Conservation (phyloP, 1,140 invertebrate species). For the Psilanteris sp. region DNA sequence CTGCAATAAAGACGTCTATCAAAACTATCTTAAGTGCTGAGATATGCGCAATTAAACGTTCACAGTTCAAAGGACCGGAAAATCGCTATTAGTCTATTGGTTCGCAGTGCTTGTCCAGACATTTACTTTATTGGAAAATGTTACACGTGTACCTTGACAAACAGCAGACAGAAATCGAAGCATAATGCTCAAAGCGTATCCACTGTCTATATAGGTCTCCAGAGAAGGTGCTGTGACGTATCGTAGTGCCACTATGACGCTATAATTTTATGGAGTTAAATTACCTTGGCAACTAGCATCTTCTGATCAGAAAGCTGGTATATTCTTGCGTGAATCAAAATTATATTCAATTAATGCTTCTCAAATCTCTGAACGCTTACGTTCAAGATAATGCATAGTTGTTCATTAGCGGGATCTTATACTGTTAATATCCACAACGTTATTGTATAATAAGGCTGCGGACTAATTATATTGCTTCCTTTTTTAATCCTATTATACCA, state of each 20-base stretch:
- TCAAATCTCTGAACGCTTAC: no score
- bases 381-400: no score
- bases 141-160: conserved; percentile 41
- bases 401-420: no score
- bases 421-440: no score
- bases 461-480: no score
- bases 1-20: conserved; percentile 5
- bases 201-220: conserved; percentile 38
- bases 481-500: no score
- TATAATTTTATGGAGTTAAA: conserved; percentile 51
- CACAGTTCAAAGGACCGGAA: conserved; percentile 53
- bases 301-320: conserved; percentile 37
- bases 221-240: conserved; percentile 26
- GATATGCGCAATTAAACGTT: conserved; percentile 52
- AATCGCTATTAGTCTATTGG: conserved; percentile 52
- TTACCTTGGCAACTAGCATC: conserved; percentile 23
- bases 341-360: conserved; percentile 23
- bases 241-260: conserved; percentile 13
- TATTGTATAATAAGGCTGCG: no score
- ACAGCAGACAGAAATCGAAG: conserved; percentile 45
- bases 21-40: conserved; percentile 40
- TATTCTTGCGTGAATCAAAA: conserved; percentile 5
- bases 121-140: conserved; percentile 53
- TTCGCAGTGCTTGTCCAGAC: conserved; percentile 31
- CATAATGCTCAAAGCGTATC: conserved; percentile 55